Conservation (phyloP, 1,140 invertebrate species). For the Xylocopa sonorina region DNA sequence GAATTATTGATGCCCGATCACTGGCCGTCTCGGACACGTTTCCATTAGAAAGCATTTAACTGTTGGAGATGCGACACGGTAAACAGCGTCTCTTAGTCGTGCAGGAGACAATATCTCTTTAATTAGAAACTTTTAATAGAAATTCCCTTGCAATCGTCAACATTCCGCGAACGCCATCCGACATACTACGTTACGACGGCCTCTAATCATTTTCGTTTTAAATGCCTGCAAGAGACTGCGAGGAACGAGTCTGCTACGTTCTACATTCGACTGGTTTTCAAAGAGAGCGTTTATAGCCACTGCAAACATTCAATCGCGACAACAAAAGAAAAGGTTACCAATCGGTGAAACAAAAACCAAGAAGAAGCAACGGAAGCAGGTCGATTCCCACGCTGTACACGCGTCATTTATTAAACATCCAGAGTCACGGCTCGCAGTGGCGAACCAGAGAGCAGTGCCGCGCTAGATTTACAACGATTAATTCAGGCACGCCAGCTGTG, state of each 20-base stretch:
- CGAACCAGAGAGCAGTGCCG: conserved; percentile 35
- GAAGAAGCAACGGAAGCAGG: not conserved
- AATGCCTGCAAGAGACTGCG: too few species aligned
- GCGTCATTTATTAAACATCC: conserved; percentile 44
- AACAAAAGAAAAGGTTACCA: too few species aligned
- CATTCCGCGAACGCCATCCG: too few species aligned
- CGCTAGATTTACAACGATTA: conserved; percentile 59
- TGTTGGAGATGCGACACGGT: conserved; percentile 1
- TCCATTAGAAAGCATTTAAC: conserved; percentile 6
- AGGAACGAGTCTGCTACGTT: too few species aligned
- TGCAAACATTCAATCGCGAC: not conserved
- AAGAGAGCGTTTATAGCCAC: too few species aligned
- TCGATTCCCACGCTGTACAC: conserved; percentile 4
- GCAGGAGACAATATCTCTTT: not conserved
- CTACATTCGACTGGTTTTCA: too few species aligned
- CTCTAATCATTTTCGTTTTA: too few species aligned
- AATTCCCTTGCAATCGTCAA: not conserved
- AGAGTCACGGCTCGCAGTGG: not conserved
- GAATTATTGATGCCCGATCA: conserved; percentile 20
- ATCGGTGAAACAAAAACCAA: not conserved
- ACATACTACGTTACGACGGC: too few species aligned
- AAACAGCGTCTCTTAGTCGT: not conserved
- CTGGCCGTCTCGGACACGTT: conserved; percentile 3
- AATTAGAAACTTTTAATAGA: not conserved
- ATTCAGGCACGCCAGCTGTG: conserved; percentile 61